phyloP scores from a whole-genome alignment of 2,888 invertebrate genomes.

The Dendrolimus houi region DNA sequence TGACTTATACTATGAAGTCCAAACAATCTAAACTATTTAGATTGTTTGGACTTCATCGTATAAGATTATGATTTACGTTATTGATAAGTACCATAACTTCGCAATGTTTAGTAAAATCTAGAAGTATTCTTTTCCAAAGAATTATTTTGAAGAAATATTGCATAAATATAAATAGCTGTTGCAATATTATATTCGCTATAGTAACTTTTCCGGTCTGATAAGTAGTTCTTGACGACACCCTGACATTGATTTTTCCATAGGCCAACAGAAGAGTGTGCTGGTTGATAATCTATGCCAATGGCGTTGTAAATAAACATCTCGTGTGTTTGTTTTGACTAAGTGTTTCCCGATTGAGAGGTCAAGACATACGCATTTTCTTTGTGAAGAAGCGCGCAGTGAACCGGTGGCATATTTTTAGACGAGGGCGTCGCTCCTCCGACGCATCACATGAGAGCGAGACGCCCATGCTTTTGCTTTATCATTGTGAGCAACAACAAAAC shows the following conservation, averaged over 20 bases:
- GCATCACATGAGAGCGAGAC: constrained; percentile 13
- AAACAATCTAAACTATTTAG: too few relatives aligned
- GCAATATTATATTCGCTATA: neutral
- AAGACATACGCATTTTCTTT: constrained; percentile 59
- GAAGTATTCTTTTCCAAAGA: too few relatives aligned
- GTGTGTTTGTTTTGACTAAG: constrained; percentile 20
- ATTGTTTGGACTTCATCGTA: too few relatives aligned
- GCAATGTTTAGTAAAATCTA: too few relatives aligned
- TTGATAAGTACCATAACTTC: too few relatives aligned
- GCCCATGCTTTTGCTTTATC: constrained; percentile 27
- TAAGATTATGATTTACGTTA: too few relatives aligned
- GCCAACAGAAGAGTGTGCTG: neutral
- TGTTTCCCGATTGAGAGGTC: constrained; percentile 58
- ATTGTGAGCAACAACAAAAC: constrained; percentile 8
- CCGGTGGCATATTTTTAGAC: constrained; percentile 65
- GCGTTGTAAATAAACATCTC: constrained; percentile 23
- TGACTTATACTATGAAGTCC: too few relatives aligned
- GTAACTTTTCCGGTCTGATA: constrained; percentile 18
- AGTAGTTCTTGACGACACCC: constrained; percentile 27
- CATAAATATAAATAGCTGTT: too few relatives aligned
- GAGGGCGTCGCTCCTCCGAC: constrained; percentile 58
- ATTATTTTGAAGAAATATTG: too few relatives aligned
- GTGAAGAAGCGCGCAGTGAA: constrained; percentile 63
- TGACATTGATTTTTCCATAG: constrained; percentile 14
- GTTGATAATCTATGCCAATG: constrained; percentile 14